Conservation (phyloP, 2,113 vertebrate genomes). For the Chionodraco myersi region DNA sequence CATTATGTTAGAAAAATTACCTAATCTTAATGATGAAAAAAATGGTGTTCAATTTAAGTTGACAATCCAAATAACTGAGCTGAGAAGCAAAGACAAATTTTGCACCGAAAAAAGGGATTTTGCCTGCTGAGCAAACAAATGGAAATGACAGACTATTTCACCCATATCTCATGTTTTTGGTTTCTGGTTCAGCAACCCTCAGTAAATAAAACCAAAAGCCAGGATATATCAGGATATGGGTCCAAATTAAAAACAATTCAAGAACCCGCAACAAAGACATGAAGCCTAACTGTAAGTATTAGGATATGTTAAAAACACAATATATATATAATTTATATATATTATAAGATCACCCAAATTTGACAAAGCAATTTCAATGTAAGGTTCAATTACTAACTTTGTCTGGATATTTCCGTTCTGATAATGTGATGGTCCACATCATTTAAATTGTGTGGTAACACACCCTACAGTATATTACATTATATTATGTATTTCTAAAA, state of each 20-base stretch:
- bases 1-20: slow-evolving; percentile 30
- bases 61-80: slow-evolving; percentile 54
- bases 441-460: no score
- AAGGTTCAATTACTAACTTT: no score
- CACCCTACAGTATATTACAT: no score
- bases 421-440: no score
- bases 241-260: not conserved
- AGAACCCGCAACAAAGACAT: no score
- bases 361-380: no score
- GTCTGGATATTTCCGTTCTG: no score
- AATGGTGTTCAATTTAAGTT: slow-evolving; percentile 32
- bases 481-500: no score
- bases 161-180: slow-evolving; percentile 40
- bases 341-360: no score
- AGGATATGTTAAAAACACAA: no score
- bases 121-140: slow-evolving; percentile 58
- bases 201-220: slow-evolving; percentile 38
- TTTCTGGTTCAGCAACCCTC: slow-evolving; percentile 15
- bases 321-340: no score
- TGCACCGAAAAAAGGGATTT: slow-evolving; percentile 26
- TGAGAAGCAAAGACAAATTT: slow-evolving; percentile 43
- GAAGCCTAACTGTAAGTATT: no score
- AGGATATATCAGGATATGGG: not conserved
- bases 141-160: slow-evolving; percentile 24
- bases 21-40: not conserved